phyloP scores from a whole-genome alignment of 2,113 vertebrate genomes.

The Triplophysa siluroides region DNA sequence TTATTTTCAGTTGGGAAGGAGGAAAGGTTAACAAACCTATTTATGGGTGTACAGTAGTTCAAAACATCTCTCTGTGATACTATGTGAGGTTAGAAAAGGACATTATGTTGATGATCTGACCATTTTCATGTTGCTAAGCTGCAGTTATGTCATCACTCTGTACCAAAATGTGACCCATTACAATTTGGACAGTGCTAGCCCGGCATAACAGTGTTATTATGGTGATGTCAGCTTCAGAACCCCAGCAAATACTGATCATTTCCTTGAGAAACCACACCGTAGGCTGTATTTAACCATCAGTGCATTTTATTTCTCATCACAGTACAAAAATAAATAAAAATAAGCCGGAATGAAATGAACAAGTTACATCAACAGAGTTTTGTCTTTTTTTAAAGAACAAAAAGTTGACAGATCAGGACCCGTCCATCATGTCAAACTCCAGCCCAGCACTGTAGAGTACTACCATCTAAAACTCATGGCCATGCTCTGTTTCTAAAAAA shows the following conservation, averaged over 20 bases:
- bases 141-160: neutral
- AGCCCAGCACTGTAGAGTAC: constrained; percentile 37
- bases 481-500: constrained; percentile 59
- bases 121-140: constrained; percentile 10
- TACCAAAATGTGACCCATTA: neutral
- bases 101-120: neutral
- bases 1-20: too few relatives aligned
- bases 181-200: neutral
- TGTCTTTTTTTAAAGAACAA: constrained; percentile 63
- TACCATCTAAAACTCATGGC: constrained; percentile 46
- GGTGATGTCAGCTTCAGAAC: neutral
- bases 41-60: too few relatives aligned
- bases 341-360: constrained; percentile 79
- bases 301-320: constrained; percentile 99
- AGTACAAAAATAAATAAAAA: constrained; percentile 99
- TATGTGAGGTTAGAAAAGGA: neutral
- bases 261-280: constrained; percentile 27
- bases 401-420: constrained; percentile 75
- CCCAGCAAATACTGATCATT: neutral
- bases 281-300: constrained; percentile 81
- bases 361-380: constrained; percentile 70
- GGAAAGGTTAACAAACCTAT: too few relatives aligned
- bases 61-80: neutral
- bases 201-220: neutral
- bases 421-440: constrained; percentile 69